Evolutionary conservation across 2,888 invertebrate genomes (phyloP).

Genomic region (Graphium colonna): DNA sequence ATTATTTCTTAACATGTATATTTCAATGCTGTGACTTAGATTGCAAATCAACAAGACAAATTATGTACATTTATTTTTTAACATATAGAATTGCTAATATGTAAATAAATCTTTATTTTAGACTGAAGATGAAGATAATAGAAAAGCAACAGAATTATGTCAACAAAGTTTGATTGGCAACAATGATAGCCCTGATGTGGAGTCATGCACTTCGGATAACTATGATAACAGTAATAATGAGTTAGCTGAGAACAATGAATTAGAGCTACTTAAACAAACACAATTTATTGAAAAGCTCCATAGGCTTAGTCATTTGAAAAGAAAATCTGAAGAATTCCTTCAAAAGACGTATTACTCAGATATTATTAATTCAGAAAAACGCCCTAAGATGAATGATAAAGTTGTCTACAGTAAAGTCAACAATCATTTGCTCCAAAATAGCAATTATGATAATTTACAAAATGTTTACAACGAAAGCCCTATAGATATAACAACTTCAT

Average conservation of each 20-base stretch:
- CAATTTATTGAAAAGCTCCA: constrained; percentile 70
- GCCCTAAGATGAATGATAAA: constrained; percentile 65
- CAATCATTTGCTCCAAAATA: constrained; percentile 46
- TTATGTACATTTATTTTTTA: too few relatives aligned
- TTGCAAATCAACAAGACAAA: too few relatives aligned
- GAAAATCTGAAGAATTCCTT: constrained; percentile 71
- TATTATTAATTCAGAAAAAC: constrained; percentile 59
- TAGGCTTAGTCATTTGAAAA: constrained; percentile 64
- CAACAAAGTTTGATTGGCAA: constrained; percentile 51
- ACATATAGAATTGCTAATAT: neutral
- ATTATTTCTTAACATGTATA: too few relatives aligned
- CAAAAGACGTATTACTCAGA: constrained; percentile 68
- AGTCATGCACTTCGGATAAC: constrained; percentile 53
- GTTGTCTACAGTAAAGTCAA: constrained; percentile 46
- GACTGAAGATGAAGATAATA: constrained; percentile 67
- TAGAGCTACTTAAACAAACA: constrained; percentile 61
- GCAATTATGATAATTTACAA: constrained; percentile 56
- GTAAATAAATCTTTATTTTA: constrained; percentile 33
- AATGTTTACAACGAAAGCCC: constrained; percentile 61
- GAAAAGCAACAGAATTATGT: constrained; percentile 55
- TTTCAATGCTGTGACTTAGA: too few relatives aligned
- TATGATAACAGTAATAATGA: constrained; percentile 51
- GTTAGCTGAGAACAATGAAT: constrained; percentile 47
- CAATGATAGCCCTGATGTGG: constrained; percentile 52
- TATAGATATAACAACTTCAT: constrained; percentile 53